Evolutionary conservation across 2,888 invertebrate genomes (phyloP).

Genomic region (Allygus modestus): DNA sequence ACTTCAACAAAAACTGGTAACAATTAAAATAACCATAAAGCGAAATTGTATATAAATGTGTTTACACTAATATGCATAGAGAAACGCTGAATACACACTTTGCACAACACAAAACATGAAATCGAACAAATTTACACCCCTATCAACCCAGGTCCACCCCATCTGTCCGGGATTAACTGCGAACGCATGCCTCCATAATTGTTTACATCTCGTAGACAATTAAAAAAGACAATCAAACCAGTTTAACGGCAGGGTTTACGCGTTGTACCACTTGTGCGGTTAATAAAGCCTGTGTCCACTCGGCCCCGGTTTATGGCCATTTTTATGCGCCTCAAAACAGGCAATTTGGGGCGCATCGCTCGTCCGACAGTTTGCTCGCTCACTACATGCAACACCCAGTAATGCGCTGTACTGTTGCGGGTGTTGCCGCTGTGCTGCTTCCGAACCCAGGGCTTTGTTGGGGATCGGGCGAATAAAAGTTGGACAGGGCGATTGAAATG

Average conservation of each 20-base stretch:
- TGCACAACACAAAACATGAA: not conserved
- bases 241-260: constrained; percentile 30
- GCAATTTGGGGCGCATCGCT: constrained; percentile 47
- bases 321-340: constrained; percentile 64
- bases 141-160: not conserved
- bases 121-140: constrained; percentile 19
- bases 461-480: too few species aligned
- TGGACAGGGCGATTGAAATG: too few species aligned
- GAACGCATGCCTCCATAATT: constrained; percentile 50
- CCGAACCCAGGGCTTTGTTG: not conserved
- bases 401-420: not conserved
- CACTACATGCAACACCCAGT: constrained; percentile 47
- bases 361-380: constrained; percentile 19
- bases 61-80: too few species aligned
- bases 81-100: not conserved
- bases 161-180: constrained; percentile 45
- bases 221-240: constrained; percentile 59
- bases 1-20: too few species aligned
- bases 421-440: not conserved
- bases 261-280: constrained; percentile 56
- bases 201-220: constrained; percentile 50
- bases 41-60: too few species aligned
- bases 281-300: constrained; percentile 59
- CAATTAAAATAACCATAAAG: too few species aligned
- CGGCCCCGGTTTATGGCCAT: constrained; percentile 55